Conservation (phyloP, 1,140 invertebrate species). For the Aphelenchoides fujianensis region DNA sequence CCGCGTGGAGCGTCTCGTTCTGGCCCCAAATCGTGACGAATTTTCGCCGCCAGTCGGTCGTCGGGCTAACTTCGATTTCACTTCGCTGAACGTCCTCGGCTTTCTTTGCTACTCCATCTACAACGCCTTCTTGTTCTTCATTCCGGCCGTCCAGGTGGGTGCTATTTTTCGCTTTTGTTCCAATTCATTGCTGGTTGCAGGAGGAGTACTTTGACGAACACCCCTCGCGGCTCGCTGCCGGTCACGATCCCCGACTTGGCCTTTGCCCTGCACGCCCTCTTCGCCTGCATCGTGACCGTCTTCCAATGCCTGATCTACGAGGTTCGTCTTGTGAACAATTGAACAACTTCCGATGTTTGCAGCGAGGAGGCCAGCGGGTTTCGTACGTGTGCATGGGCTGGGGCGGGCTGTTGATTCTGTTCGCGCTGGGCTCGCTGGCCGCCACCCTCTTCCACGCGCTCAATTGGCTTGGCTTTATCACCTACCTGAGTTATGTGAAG, state of each 20-base stretch:
- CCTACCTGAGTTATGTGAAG: slow-evolving; percentile 93
- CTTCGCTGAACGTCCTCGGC: slow-evolving; percentile 85
- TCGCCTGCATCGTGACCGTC: slow-evolving; percentile 77
- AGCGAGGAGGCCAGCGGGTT: slow-evolving; percentile 70
- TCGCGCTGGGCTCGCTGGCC: slow-evolving; percentile 68
- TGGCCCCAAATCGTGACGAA: slow-evolving; percentile 95
- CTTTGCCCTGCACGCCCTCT: slow-evolving; percentile 85
- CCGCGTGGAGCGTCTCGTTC: slow-evolving; percentile 95
- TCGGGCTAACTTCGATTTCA: slow-evolving; percentile 95
- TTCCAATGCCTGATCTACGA: slow-evolving; percentile 91
- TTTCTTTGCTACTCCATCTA: slow-evolving; percentile 88
- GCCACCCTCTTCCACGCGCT: slow-evolving; percentile 70
- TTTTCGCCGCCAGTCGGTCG: slow-evolving; percentile 86
- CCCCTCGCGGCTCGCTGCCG: slow-evolving; percentile 66
- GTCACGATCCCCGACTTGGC: slow-evolving; percentile 93
- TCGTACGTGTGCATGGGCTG: slow-evolving; percentile 65
- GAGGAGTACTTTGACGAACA: slow-evolving; percentile 44
- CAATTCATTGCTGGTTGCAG: too few species aligned
- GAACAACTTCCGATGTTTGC: slow-evolving; percentile 17
- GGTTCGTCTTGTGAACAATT: slow-evolving; percentile 65
- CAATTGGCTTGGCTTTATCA: slow-evolving; percentile 84
- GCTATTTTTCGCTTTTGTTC: too few species aligned
- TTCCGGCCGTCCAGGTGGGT: slow-evolving; percentile 59
- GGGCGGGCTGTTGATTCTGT: slow-evolving; percentile 66
- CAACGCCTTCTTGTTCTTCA: slow-evolving; percentile 84